A percentile compares a stretch with the other conserved stretches of the same genome.
Conservation (phyloP, 1,140 invertebrate genomes). For the Drosophila pandora region DNA sequence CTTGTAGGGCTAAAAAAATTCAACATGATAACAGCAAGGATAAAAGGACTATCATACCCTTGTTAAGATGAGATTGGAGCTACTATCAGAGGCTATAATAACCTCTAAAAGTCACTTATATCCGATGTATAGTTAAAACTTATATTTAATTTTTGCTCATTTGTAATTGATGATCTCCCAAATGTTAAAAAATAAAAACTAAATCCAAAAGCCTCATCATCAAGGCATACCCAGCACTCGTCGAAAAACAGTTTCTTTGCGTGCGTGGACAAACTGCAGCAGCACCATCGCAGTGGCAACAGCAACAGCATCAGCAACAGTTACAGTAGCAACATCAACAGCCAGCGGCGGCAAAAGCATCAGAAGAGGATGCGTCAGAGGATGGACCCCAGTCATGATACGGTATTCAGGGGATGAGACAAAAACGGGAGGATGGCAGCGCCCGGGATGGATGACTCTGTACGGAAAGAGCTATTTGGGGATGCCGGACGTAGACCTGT, state of each 20-base stretch:
- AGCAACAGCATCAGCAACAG: not conserved
- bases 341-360: slow-evolving; percentile 19
- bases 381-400: slow-evolving; percentile 52
- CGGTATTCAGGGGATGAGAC: slow-evolving; percentile 58
- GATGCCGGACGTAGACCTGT: slow-evolving; percentile 22
- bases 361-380: slow-evolving; percentile 9
- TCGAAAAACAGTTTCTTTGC: slow-evolving; percentile 10
- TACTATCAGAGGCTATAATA: no score
- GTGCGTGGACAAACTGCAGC: slow-evolving; percentile 56
- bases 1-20: slow-evolving; percentile 11
- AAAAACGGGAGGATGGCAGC: not conserved
- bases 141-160: not conserved
- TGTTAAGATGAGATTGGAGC: not conserved
- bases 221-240: not conserved
- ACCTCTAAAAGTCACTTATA: no score
- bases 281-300: slow-evolving; percentile 8
- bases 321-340: not conserved
- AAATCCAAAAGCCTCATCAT: no score
- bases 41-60: not conserved
- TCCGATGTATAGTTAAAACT: not conserved
- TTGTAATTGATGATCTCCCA: not conserved
- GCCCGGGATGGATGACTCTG: not conserved
- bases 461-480: not conserved
- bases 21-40: slow-evolving; percentile 1
- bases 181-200: not conserved